phyloP scores from a whole-genome alignment of 2,797 vertebrate species.

The Poeciliopsis turneri region DNA sequence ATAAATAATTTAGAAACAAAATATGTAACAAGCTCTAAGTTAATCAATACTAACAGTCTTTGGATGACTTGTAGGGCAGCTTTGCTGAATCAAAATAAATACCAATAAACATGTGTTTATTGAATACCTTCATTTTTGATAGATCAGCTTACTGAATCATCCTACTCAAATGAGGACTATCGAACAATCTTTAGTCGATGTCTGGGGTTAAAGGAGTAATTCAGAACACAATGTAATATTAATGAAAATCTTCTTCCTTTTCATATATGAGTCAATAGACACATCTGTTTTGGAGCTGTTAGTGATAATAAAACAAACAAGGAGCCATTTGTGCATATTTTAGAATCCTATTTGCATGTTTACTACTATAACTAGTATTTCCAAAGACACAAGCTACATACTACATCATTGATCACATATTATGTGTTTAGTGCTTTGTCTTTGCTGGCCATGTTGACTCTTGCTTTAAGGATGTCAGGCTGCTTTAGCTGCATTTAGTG shows the following conservation, averaged over 20 bases:
- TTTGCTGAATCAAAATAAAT: neutral
- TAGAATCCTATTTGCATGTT: neutral
- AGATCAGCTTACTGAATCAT: neutral
- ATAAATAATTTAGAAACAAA: neutral
- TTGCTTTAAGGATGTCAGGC: neutral
- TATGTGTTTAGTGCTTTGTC: neutral
- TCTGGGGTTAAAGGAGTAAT: neutral
- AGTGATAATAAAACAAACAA: neutral
- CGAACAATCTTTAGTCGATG: neutral
- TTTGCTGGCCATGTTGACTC: neutral
- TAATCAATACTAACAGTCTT: neutral
- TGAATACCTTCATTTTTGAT: neutral
- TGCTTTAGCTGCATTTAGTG: neutral
- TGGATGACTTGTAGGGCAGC: neutral
- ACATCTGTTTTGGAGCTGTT: neutral
- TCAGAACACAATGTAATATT: neutral
- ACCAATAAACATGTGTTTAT: neutral
- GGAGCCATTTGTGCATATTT: neutral
- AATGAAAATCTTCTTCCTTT: neutral
- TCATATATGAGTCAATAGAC: neutral
- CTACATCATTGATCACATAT: neutral
- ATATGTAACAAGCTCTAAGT: neutral
- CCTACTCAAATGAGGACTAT: neutral
- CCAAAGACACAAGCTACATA: neutral
- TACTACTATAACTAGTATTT: neutral